These are phyloP conservation scores for Prosopocoilus inquinatus DNA, from an alignment of 2,888 invertebrate species.

Conservation along the genomic window DNA sequence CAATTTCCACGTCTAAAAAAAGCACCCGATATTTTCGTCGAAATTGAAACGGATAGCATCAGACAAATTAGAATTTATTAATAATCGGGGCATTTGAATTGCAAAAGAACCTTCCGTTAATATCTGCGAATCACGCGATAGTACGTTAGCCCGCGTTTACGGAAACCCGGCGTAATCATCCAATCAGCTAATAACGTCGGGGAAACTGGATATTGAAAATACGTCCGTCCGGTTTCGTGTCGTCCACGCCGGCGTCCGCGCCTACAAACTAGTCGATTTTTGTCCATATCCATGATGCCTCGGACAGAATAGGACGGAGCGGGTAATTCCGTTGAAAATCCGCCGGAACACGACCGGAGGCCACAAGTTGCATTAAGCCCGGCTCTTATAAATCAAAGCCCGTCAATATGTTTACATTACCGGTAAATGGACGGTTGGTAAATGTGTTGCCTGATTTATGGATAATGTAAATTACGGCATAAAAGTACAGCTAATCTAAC, in stretches of 20 bases:
- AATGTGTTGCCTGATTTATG: constrained; percentile 42
- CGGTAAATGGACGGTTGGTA: constrained; percentile 41
- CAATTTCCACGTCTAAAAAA: no score
- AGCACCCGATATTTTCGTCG: no score
- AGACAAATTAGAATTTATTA: no score
- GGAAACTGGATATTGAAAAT: constrained; percentile 15
- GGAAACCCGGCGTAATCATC: constrained; percentile 9
- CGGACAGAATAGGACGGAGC: no score
- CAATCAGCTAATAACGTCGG: constrained; percentile 13
- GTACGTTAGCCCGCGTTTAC: no score
- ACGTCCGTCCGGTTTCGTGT: constrained; percentile 1
- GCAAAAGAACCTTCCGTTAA: no score
- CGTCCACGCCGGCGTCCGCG: no score
- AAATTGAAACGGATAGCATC: no score
- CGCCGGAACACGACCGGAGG: constrained; percentile 22
- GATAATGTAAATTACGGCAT: constrained; percentile 40
- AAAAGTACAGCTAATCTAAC: constrained; percentile 40
- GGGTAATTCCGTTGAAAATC: neutral
- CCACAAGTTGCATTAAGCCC: constrained; percentile 36
- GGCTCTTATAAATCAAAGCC: constrained; percentile 41
- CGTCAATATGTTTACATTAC: constrained; percentile 47
- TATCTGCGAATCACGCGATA: no score
- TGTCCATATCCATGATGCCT: no score
- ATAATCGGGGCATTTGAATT: no score
- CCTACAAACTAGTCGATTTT: no score